Conservation (phyloP, 2,888 invertebrate species). For the Brachyptera risi region DNA sequence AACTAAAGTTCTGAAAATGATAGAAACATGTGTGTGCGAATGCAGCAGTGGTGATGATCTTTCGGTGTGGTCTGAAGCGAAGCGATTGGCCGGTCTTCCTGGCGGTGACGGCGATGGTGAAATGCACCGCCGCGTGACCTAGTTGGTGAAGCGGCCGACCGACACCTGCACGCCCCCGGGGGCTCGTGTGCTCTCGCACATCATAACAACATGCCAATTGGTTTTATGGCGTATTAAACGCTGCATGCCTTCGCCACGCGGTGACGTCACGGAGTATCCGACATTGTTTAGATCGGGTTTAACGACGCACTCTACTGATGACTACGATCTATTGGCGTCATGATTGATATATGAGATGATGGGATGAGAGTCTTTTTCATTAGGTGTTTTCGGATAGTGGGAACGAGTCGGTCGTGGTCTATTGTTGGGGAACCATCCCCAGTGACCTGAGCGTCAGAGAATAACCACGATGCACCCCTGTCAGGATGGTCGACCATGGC, state of each 20-base stretch:
- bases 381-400: no score
- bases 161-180: slow-evolving; percentile 26
- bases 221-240: slow-evolving; percentile 29
- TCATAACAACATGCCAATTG: slow-evolving; percentile 26
- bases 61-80: not conserved
- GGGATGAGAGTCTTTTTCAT: no score
- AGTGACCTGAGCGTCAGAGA: no score
- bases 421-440: no score
- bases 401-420: no score
- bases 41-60: not conserved
- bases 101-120: not conserved
- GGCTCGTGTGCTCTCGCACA: slow-evolving; percentile 21
- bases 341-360: no score
- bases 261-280: not conserved
- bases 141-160: slow-evolving; percentile 2
- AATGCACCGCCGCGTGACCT: slow-evolving; percentile 5
- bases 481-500: no score
- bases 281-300: no score
- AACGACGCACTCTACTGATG: no score
- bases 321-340: no score
- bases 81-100: not conserved
- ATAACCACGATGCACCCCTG: no score
- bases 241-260: not conserved
- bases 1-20: no score
- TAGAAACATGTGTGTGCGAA: not conserved